Evolutionary conservation across 2,888 invertebrate species (phyloP).

Genomic region (Mesoligia furuncula): DNA sequence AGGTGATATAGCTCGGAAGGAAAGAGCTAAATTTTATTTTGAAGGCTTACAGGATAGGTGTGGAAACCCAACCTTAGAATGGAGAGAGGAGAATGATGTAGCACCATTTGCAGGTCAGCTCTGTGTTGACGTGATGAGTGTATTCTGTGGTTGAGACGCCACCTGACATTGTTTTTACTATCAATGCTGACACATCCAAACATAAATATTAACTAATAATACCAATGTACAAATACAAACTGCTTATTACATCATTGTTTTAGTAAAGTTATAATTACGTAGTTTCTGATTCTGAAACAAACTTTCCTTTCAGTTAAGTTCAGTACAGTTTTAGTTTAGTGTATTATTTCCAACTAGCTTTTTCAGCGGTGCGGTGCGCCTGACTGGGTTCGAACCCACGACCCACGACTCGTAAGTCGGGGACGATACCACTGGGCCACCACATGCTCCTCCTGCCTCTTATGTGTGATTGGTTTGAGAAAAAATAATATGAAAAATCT

Average conservation of each 20-base stretch:
- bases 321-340: no score
- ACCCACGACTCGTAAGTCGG: no score
- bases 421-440: no score
- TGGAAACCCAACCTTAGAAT: not conserved
- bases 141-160: slow-evolving; percentile 8
- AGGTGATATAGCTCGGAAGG: not conserved
- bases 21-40: not conserved
- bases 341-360: no score
- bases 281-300: not conserved
- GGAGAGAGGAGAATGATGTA: not conserved
- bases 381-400: no score
- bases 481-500: no score
- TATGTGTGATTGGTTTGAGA: no score
- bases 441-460: no score
- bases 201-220: slow-evolving; percentile 26
- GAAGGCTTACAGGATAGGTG: not conserved
- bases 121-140: slow-evolving; percentile 14
- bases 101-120: not conserved
- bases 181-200: slow-evolving; percentile 40
- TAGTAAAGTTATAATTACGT: not conserved
- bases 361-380: no score
- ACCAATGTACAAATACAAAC: not conserved
- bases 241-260: slow-evolving; percentile 31
- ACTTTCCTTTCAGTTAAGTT: no score
- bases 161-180: slow-evolving; percentile 12